These are phyloP conservation scores for Ophion slaviceki DNA, from an alignment of 2,888 invertebrate species.

Conservation along the genomic window DNA sequence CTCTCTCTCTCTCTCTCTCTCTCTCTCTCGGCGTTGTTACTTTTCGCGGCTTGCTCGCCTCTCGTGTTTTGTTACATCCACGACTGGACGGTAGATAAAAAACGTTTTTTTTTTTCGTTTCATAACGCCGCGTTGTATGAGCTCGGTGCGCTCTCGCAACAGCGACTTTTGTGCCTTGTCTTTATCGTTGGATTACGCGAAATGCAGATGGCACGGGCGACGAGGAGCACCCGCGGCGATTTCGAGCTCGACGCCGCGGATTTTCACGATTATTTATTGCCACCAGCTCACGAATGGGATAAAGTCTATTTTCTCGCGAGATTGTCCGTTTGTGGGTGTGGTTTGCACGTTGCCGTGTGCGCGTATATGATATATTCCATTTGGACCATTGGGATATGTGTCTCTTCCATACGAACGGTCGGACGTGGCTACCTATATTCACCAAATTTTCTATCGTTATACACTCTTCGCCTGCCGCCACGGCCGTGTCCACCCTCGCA, in stretches of 20 bases:
- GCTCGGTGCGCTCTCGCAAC: slow-evolving; percentile 14
- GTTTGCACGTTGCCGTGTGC: neutral
- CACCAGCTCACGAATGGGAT: slow-evolving; percentile 18
- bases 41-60: slow-evolving; percentile 23
- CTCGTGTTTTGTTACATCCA: slow-evolving; percentile 35
- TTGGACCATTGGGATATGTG: slow-evolving; percentile 40
- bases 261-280: slow-evolving; percentile 67
- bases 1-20: neutral
- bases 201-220: slow-evolving; percentile 64
- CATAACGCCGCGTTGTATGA: slow-evolving; percentile 25
- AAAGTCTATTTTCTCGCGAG: slow-evolving; percentile 41
- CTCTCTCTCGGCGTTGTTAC: neutral
- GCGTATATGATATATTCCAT: slow-evolving; percentile 52
- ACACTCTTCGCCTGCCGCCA: neutral
- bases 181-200: slow-evolving; percentile 68
- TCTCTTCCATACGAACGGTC: slow-evolving; percentile 45
- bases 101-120: slow-evolving; percentile 5
- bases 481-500: slow-evolving; percentile 12
- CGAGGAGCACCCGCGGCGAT: slow-evolving; percentile 43
- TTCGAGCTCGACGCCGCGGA: slow-evolving; percentile 54
- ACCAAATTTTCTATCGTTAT: slow-evolving; percentile 42
- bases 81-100: slow-evolving; percentile 38
- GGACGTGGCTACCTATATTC: slow-evolving; percentile 34
- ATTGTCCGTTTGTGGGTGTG: neutral
- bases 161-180: slow-evolving; percentile 48